Conservation (phyloP, 2,113 vertebrate species). For the Hystrix brachyura region DNA sequence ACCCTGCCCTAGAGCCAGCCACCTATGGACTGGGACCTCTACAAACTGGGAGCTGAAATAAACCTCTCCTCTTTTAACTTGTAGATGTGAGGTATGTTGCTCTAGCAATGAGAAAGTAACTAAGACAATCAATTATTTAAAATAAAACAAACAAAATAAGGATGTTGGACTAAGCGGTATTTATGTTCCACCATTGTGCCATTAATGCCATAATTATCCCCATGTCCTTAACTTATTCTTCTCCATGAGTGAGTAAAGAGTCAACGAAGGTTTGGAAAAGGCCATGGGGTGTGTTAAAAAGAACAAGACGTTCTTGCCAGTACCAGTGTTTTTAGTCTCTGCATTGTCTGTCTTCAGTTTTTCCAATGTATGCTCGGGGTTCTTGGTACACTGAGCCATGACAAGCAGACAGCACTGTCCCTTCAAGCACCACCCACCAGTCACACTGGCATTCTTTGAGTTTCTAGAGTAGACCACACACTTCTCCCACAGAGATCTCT, state of each 20-base stretch:
- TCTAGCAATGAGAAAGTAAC: neutral
- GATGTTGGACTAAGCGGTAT: neutral
- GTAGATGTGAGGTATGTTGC: neutral
- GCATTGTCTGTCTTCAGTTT: too few species aligned
- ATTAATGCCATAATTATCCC: neutral
- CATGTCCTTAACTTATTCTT: neutral
- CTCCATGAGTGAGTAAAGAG: neutral
- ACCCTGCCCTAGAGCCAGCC: neutral
- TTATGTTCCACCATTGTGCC: neutral
- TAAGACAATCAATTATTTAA: conserved; percentile 21
- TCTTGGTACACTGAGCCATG: neutral
- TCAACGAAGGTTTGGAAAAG: neutral
- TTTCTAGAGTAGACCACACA: neutral
- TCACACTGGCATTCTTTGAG: neutral
- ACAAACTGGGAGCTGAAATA: neutral
- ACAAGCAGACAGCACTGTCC: neutral
- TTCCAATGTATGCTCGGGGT: neutral
- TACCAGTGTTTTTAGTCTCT: neutral
- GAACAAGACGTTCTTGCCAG: neutral
- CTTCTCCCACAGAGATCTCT: neutral
- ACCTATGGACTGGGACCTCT: neutral
- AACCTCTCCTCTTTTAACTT: neutral
- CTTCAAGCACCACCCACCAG: neutral
- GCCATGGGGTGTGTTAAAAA: neutral
- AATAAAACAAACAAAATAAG: conserved; percentile 38